These are phyloP conservation scores for Lochmaea capreae DNA, from an alignment of 2,888 invertebrate species.

Conservation along the genomic window DNA sequence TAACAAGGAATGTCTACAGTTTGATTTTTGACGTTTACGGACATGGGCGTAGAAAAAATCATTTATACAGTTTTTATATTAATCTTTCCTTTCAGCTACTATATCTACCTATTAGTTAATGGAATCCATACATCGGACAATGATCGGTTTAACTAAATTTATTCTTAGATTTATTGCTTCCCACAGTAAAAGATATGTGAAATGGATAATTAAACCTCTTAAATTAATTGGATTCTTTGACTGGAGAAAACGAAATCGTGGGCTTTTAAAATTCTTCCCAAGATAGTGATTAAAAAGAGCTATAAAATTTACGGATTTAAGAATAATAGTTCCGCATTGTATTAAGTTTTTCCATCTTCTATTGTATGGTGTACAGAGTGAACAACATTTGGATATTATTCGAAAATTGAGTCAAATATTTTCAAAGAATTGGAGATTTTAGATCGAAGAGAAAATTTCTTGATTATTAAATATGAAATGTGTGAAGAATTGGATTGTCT, in stretches of 20 bases:
- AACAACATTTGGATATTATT: background rate
- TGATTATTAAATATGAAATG: no score
- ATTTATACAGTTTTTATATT: no score
- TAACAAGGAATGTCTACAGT: no score
- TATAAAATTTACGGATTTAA: background rate
- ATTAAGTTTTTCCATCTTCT: background rate
- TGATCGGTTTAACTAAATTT: background rate
- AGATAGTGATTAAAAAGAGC: background rate
- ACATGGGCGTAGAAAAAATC: no score
- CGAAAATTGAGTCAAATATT: no score
- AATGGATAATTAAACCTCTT: background rate
- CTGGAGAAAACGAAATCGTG: background rate
- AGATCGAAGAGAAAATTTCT: no score
- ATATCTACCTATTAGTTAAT: background rate
- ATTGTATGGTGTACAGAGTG: background rate
- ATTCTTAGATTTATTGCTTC: constrained; percentile 1
- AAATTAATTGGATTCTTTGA: background rate
- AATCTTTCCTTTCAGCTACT: no score
- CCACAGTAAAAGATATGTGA: background rate
- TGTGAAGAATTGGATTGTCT: no score
- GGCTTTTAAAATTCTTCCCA: background rate
- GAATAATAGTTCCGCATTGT: background rate
- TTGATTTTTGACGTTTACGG: no score
- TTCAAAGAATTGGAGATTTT: no score
- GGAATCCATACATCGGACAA: background rate